phyloP scores from a whole-genome alignment of 64 coral and sea anemone genomes.

The Pocillopora damicornis region DNA sequence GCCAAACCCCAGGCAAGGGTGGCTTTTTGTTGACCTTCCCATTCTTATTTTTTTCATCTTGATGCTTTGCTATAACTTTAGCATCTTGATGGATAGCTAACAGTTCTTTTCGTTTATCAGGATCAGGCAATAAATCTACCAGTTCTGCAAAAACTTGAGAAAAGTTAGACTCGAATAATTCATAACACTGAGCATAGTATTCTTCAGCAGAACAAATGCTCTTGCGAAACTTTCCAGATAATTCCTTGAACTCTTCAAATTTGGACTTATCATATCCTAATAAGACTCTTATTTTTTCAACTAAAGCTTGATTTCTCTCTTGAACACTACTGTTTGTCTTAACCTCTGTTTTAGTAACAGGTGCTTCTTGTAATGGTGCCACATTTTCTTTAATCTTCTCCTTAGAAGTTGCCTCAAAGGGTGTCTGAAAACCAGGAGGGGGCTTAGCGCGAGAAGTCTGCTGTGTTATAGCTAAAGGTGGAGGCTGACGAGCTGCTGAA shows the following conservation, averaged over 20 bases:
- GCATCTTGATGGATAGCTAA: conserved; percentile 72
- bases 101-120: conserved; percentile 70
- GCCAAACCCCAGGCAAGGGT: conserved; percentile 11
- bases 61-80: conserved; percentile 62
- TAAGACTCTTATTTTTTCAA: conserved; percentile 67
- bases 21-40: neutral
- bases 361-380: neutral
- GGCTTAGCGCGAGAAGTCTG: conserved; percentile 1
- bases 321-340: conserved; percentile 50
- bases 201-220: conserved; percentile 59
- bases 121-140: conserved; percentile 86
- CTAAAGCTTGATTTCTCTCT: conserved; percentile 72
- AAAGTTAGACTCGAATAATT: conserved; percentile 70
- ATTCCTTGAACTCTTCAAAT: conserved; percentile 80
- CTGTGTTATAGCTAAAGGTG: conserved; percentile 1
- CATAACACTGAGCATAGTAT: conserved; percentile 73
- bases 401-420: neutral
- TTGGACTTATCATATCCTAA: conserved; percentile 63
- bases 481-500: conserved; percentile 22
- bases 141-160: conserved; percentile 68
- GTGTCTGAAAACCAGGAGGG: conserved; percentile 43
- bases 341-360: neutral
- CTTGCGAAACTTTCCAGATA: conserved; percentile 84
- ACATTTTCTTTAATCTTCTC: conserved; percentile 29
- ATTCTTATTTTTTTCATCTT: conserved; percentile 9